Percentiles rank a stretch among this genome's conserved stretches.
Conservation (phyloP, 2,113 vertebrate species). For the Acanthochromis polyacanthus region DNA sequence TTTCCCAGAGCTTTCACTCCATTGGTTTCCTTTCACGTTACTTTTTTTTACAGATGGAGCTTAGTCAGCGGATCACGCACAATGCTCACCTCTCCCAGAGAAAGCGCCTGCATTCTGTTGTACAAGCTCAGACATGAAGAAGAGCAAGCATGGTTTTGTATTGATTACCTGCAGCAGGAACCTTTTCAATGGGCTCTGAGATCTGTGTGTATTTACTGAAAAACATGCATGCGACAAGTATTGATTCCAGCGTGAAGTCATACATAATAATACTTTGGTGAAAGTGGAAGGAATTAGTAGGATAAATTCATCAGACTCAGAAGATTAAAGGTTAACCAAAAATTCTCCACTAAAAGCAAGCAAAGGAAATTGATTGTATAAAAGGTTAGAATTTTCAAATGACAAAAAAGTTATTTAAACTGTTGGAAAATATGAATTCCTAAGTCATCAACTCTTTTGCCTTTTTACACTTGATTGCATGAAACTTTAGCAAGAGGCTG, state of each 20-base stretch:
- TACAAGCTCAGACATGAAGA: slow-evolving; percentile 51
- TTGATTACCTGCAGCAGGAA: slow-evolving; percentile 73
- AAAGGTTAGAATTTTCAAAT: too few species aligned
- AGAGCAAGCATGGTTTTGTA: slow-evolving; percentile 65
- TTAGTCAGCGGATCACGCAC: slow-evolving; percentile 75
- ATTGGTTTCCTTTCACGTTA: slow-evolving; percentile 65
- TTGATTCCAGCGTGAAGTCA: slow-evolving; percentile 63
- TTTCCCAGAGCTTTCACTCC: slow-evolving; percentile 48
- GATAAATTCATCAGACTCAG: slow-evolving; percentile 17
- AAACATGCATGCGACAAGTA: slow-evolving; percentile 56
- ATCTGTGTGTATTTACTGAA: slow-evolving; percentile 53
- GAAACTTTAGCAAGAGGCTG: not conserved
- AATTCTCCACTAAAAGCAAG: not conserved
- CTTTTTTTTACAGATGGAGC: slow-evolving; percentile 52
- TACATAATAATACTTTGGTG: slow-evolving; percentile 59
- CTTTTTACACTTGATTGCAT: too few species aligned
- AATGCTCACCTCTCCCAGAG: slow-evolving; percentile 57
- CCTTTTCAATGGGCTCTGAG: slow-evolving; percentile 62
- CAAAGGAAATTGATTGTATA: not conserved
- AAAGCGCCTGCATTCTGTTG: slow-evolving; percentile 26
- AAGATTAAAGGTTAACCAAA: slow-evolving; percentile 4
- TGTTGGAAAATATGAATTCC: too few species aligned
- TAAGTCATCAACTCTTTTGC: not conserved
- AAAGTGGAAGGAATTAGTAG: slow-evolving; percentile 20
- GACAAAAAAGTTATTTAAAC: too few species aligned